Base-by-base conservation (phyloP, 2,888 invertebrate genomes). In the Drosophila paranaensis region DNA sequence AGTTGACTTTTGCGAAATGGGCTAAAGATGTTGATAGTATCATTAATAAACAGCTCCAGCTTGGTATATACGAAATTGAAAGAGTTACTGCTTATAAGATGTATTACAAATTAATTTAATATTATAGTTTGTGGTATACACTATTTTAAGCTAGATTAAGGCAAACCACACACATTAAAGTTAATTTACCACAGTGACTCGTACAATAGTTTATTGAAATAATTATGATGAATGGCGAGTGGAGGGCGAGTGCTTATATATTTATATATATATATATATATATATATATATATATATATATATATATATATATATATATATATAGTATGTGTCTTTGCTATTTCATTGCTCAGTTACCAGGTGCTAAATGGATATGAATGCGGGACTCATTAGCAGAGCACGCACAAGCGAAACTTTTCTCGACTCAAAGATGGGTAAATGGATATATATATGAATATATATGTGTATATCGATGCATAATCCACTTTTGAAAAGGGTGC, bases 291-390 rank as follows among this genome's bases (percentile, higher is more conserved):
- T n/a, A 61, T 62, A 27, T 30, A 6, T 30, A 30, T 30, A 5
- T 30, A 30, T 30, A 30, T 83, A 69, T 89, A 66, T 35, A n/a
- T n/a, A n/a, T n/a, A n/a, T n/a, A n/a, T n/a, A n/a, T n/a, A n/a
- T 8, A 35, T 75, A 5, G 35, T 37, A 8, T 65, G 60, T 87
- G 67, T 81, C 60, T 46, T 58, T 78, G 74, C 79, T 68, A 71
- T 70, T 70, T 69, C 58, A 60, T 79, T 73, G 70, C 60, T 66
- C 68, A 60, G 65, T 60, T 53, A 53, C 54, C 82, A 71, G 60
- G 55, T 73, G 81, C 68, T 71, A 77, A 86, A 86, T 86, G 83
- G 81, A 78, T 82, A 86, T 78, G 75, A 86, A 86, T 86, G 71
- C 60, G 65, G 69, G 72, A 53, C 89, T 86, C 86, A 86, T 86